Evolutionary conservation across 2,113 vertebrate genomes (phyloP), one percentile per base, ranked within the genome.

Genomic region (Labeo rohita): DNA sequence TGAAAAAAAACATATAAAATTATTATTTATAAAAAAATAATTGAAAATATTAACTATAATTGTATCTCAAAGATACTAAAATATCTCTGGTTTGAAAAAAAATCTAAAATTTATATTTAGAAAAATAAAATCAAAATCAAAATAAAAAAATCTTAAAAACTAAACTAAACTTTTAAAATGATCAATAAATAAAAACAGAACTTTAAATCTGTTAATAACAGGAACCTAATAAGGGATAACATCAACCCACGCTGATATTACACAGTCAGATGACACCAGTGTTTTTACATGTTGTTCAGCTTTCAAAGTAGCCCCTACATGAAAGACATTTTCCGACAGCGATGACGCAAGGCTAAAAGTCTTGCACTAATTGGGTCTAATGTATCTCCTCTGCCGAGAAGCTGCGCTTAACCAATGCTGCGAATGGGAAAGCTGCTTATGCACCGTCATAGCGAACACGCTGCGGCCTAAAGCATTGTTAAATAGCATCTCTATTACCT

Each of bases 401-500:
- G 66, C 68, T 9, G 28, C 16, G 6, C 12, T 78, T 83, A 70
- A 52, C 49, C 80, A 7, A 28, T 10, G 49, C 50, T 56, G 68
- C 0, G 21, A 59, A 84, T 73, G 77, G 77, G 52, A 73, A 56
- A 73, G 36, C 68, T 13, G 82, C 50, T 73, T 78, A 50, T 83
- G 81, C 74, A 47, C 59, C 68, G 85, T 65, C 80, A 80, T 54
- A 66, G 59, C 12, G n/a, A 63, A 65, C 80, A 75, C 15, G 70
- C 56, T 43, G 49, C 18, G 13, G 23, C 78, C 84, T 68, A 52
- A 63, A 66, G 72, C 47, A 56, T 68, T 70, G 79, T 39, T 23
- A 73, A 50, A 83, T 28, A 79, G 80, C 52, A 85, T 83, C 76
- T 56, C 75, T 74, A 80, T 84, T 84, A 80, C 87, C 28, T 86